Base-by-base conservation (phyloP, 2,113 vertebrate species). In the Calypte anna region DNA sequence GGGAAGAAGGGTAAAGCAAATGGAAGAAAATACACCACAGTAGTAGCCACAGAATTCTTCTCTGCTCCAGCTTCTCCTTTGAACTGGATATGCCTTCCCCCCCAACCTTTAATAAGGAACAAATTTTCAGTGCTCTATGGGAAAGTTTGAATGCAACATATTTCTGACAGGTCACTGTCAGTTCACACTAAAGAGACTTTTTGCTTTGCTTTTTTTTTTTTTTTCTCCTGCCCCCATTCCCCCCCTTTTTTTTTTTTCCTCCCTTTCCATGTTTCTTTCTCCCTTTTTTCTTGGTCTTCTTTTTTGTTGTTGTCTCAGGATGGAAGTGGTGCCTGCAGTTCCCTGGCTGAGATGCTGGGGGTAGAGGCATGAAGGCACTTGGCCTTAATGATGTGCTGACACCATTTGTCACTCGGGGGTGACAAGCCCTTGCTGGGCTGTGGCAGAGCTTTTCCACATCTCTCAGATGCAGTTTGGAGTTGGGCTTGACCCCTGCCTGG, bases 111-210 rank as follows among this genome's bases (percentile, higher is more conserved):
- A 91, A 96, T 73, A 69, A 92, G 90, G 91, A 97, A 91, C 88
- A 96, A 96, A 96, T 94, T 96, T 93, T 94, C 86, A 95, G 68
- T 43, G 55, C 83, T 90, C 33, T 44, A 90, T 93, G 96, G 93
- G 97, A 97, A 96, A 95, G 69, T 95, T 95, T 88, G 68, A 94
- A 94, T 50, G 50, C 62, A 90, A 84, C 77, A 72, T 96, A 94
- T 74, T 95, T 93, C 81, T 86, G 63, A 59, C 82, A 88, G 93
- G 85, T 97, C 95, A 96, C 70, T 82, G 89, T 91, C 75, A 90
- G 91, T 96, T 97, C 95, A 94, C 36, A 30, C 54, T 72, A 9
- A 58, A 82, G 46, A 74, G 38, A 40, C 1, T 88, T 94, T 72
- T 62, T 12, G 17, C 22, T 75, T 66, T 14, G 17, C 16, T 18